Base-by-base conservation (phyloP, 2,888 invertebrate genomes). In the Dendrolimus pini region DNA sequence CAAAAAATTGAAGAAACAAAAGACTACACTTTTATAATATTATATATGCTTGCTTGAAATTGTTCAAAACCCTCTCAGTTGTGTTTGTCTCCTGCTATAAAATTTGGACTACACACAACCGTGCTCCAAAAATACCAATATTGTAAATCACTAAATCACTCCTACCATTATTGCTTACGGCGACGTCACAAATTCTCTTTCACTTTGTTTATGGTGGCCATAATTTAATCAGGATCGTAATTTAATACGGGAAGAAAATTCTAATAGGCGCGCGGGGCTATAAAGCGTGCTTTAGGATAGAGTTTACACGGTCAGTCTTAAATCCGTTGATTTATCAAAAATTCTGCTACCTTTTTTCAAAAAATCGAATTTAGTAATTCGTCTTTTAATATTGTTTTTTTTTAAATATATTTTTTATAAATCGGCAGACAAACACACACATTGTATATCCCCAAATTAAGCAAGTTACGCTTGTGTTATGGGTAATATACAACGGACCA, bases 221-320 rank as follows among this genome's bases (percentile, higher is more conserved):
- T 81, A 81, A 75, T 74, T 80, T 80, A 79, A 81, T 83, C 78
- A 77, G 72, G 70, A 75, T 77, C 75, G 77, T 72, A 77, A 77
- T 78, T 77, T 77, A 77, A 77, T 77, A 66, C 72, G 59, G 64
- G 66, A 58, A 60, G 74, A 72, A 74, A 72, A 68, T 74, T 78
- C 63, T 68, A 76, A 79, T 77, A 74, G 73, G 75, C 69, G 69
- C 71, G 62, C 59, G 55, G 60, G 63, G 66, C 71, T 69, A 75
- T 85, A 84, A 84, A 82, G 61, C 62, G 64, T 64, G 68, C 62
- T 83, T 85, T 83, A 85, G 76, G 84, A 85, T 80, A 81, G 80
- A 83, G 80, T 81, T 75, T 47, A 47, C 9, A 47, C 47, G 47
- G 47, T 47, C 47, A 47, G 47, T 47, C 12, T 12, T 47, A 12